Evolutionary conservation across 2,888 invertebrate species (phyloP).

Genomic region (Drosophila acutilabella): DNA sequence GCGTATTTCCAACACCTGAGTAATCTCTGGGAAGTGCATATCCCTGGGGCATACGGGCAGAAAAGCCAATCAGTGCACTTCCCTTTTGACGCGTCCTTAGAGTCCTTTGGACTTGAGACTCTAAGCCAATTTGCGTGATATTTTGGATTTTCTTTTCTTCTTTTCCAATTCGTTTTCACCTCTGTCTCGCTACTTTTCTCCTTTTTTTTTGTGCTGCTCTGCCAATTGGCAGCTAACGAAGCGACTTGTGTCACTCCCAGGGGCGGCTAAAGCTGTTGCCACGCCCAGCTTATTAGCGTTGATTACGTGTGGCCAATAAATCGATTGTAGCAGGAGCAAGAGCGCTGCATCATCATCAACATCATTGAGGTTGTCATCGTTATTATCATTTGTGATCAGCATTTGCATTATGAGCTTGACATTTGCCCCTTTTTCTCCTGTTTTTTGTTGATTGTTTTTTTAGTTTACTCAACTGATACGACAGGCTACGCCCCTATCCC

Average conservation of each 20-base stretch:
- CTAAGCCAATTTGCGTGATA: conserved; percentile 58
- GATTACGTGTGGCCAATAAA: conserved; percentile 6
- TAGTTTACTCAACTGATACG: conserved; percentile 38
- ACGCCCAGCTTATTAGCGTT: conserved; percentile 50
- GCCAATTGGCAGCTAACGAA: conserved; percentile 25
- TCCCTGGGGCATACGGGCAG: conserved; percentile 40
- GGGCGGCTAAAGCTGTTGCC: conserved; percentile 34
- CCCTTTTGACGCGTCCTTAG: conserved; percentile 16
- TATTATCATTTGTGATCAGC: neutral
- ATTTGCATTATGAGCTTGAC: conserved; percentile 53
- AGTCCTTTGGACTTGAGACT: conserved; percentile 4
- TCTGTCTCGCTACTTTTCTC: neutral
- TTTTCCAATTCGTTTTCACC: conserved; percentile 1
- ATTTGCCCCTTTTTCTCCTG: conserved; percentile 20
- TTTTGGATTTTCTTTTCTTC: conserved; percentile 21
- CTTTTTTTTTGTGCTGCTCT: neutral
- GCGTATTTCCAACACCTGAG: conserved; percentile 29
- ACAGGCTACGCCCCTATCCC: too few species aligned
- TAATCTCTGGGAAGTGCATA: conserved; percentile 29
- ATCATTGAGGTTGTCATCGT: conserved; percentile 1
- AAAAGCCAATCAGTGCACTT: conserved; percentile 57
- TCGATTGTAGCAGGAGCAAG: neutral
- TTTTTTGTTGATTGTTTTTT: neutral
- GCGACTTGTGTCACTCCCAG: conserved; percentile 33
- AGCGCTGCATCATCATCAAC: conserved; percentile 4